phyloP scores from a whole-genome alignment of 2,888 invertebrate genomes.

The Mesorhabditis spiculigera region DNA sequence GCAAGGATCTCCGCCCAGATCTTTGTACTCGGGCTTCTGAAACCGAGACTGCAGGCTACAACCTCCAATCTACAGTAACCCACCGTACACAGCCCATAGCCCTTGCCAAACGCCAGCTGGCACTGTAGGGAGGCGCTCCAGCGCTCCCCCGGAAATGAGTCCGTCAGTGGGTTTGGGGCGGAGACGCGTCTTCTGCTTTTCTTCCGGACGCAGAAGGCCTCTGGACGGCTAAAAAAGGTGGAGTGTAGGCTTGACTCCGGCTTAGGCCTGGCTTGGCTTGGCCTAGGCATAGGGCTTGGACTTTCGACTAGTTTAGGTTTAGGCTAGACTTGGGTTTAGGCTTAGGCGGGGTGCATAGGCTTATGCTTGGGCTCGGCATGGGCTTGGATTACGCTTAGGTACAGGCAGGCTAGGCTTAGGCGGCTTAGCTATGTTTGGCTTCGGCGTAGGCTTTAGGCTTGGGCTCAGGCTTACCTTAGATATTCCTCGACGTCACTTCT shows the following conservation, averaged over 20 bases:
- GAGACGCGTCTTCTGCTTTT: not conserved
- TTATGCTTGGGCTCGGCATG: too few relatives aligned
- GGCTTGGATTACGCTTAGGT: too few relatives aligned
- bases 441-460: too few relatives aligned
- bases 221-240: not conserved
- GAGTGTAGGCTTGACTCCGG: too few relatives aligned
- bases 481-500: not conserved
- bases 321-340: too few relatives aligned
- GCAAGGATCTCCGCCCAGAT: slow-evolving; percentile 31
- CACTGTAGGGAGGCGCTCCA: slow-evolving; percentile 35
- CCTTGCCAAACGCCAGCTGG: slow-evolving; percentile 49
- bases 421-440: too few relatives aligned
- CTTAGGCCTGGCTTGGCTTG: too few relatives aligned
- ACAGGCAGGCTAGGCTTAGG: too few relatives aligned
- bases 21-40: slow-evolving; percentile 38
- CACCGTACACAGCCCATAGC: slow-evolving; percentile 46
- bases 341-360: too few relatives aligned
- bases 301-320: too few relatives aligned
- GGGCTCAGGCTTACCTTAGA: not conserved
- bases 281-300: too few relatives aligned
- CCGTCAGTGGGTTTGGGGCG: not conserved
- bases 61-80: slow-evolving; percentile 2
- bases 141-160: slow-evolving; percentile 5
- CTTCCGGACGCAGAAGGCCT: slow-evolving; percentile 23
- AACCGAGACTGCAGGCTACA: not conserved